Conservation (phyloP, 2,113 vertebrate species). For the Orthonyx spaldingii region DNA sequence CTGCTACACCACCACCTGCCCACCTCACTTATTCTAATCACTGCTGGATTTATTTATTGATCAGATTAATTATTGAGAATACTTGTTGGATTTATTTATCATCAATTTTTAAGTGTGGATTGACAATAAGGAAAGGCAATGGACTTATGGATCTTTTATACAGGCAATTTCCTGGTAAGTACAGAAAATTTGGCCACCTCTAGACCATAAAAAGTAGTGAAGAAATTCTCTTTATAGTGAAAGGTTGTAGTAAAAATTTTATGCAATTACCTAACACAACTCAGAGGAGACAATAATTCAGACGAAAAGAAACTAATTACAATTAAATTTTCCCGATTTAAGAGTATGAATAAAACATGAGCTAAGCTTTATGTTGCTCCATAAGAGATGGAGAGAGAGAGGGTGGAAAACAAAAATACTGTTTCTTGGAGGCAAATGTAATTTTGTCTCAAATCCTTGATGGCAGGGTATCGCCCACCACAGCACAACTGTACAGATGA, state of each 20-base stretch:
- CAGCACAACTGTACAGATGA: not conserved
- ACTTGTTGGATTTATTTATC: not conserved
- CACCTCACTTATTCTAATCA: not conserved
- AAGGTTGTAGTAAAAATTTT: not conserved
- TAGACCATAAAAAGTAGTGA: not conserved
- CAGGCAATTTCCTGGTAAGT: not conserved
- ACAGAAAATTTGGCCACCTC: not conserved
- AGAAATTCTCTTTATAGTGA: not conserved
- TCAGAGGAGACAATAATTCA: not conserved
- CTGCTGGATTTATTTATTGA: not conserved
- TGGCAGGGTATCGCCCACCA: not conserved
- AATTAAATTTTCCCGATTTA: not conserved
- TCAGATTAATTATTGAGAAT: not conserved
- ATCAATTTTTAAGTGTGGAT: not conserved
- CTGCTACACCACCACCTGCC: not conserved
- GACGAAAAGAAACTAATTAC: not conserved
- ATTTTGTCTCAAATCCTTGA: not conserved
- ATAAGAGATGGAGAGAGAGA: not conserved
- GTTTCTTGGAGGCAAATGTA: not conserved
- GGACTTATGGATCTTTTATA: accelerated
- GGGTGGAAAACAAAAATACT: not conserved
- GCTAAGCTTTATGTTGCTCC: not conserved
- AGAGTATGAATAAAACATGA: not conserved
- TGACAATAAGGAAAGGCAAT: not conserved
- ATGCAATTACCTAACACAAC: not conserved